Evolutionary conservation across 2,113 vertebrate species (phyloP).

Genomic region (Pipa parva): DNA sequence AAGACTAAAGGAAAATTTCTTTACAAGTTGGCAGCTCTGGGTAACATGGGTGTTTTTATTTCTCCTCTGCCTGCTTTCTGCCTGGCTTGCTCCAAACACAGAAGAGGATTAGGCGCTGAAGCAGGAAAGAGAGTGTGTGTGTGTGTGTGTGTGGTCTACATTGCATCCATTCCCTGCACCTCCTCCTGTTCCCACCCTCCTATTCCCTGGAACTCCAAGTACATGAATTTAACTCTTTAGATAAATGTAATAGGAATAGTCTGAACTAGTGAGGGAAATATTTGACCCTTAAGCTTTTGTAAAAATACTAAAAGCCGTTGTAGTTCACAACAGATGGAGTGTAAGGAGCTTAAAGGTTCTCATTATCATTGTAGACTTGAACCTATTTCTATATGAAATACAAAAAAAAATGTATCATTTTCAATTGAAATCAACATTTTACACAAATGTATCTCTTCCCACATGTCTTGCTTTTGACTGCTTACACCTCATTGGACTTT

Average conservation of each 20-base stretch:
- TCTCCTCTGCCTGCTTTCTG: slow-evolving; percentile 13
- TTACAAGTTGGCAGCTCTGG: slow-evolving; percentile 13
- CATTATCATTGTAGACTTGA: no score
- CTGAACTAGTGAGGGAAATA: not conserved
- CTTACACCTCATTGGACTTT: no score
- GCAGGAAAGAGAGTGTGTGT: slow-evolving; percentile 21
- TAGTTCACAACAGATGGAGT: no score
- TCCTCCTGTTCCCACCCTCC: slow-evolving; percentile 17
- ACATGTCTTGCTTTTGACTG: no score
- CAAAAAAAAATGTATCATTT: no score
- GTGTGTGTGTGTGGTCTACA: slow-evolving; percentile 20
- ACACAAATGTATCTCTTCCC: no score
- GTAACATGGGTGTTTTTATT: slow-evolving; percentile 31
- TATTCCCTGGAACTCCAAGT: not conserved
- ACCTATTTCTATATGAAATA: no score
- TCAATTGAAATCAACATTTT: no score
- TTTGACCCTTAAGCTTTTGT: not conserved
- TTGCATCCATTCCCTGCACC: slow-evolving; percentile 24
- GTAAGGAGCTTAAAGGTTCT: no score
- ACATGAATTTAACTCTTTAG: slow-evolving; percentile 13
- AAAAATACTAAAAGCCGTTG: no score
- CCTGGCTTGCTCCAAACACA: slow-evolving; percentile 26
- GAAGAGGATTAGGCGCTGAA: slow-evolving; percentile 4
- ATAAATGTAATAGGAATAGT: not conserved
- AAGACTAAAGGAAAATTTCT: not conserved